Conservation (phyloP, 2,113 vertebrate genomes). For the Clarias magur region DNA sequence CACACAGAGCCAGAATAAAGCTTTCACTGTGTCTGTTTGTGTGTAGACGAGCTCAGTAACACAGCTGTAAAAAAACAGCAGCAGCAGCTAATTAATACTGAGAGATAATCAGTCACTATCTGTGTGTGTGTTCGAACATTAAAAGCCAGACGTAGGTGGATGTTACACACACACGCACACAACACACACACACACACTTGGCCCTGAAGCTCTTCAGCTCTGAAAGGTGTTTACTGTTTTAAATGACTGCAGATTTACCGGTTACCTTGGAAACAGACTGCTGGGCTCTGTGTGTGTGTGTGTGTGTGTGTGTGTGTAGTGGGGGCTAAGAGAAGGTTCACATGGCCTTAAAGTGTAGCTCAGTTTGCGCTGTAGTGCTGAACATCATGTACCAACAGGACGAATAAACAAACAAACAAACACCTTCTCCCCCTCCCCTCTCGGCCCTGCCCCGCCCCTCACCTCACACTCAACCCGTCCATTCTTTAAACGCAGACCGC, state of each 20-base stretch:
- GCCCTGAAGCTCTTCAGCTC: background rate
- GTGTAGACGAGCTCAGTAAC: background rate
- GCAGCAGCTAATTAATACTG: background rate
- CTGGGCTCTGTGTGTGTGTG: conserved; percentile 44
- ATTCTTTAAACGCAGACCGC: background rate
- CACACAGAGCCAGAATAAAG: background rate
- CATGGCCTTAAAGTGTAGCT: conserved; percentile 54
- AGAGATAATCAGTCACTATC: background rate
- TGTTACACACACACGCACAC: background rate
- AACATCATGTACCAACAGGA: conserved; percentile 4
- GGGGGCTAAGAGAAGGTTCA: background rate
- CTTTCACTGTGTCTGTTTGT: background rate
- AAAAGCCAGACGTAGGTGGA: background rate
- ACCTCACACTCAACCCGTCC: background rate
- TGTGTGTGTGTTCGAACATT: background rate
- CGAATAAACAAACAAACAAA: background rate
- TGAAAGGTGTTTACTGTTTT: conserved; percentile 39
- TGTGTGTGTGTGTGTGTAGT: conserved; percentile 5
- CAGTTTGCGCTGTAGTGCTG: background rate
- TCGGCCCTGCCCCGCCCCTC: too few relatives aligned
- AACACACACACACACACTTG: conserved; percentile 15
- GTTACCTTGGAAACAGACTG: conserved; percentile 73
- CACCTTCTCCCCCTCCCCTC: too few relatives aligned
- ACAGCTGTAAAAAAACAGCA: background rate
- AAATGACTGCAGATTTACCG: conserved; percentile 57